These are phyloP conservation scores for Laupala kohalensis DNA, from an alignment of 1,140 invertebrate species.

Conservation along the genomic window DNA sequence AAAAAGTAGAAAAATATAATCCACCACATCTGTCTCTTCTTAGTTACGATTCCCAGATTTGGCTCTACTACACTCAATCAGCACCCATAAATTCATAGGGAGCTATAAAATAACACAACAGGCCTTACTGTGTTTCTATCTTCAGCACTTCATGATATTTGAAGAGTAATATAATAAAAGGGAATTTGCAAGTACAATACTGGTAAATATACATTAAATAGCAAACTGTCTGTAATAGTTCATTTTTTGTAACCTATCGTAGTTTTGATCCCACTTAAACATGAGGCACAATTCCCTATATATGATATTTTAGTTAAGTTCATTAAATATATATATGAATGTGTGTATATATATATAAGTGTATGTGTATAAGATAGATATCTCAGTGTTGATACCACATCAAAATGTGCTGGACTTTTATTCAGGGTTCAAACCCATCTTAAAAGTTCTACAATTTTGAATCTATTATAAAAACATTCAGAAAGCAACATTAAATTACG, in stretches of 20 bases:
- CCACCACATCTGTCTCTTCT: not conserved
- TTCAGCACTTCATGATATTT: not conserved
- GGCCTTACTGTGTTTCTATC: slow-evolving; percentile 1
- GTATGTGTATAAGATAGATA: not conserved
- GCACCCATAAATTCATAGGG: not conserved
- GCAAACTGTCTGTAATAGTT: slow-evolving; percentile 1
- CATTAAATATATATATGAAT: slow-evolving; percentile 1
- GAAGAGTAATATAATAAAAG: not conserved
- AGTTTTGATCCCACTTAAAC: slow-evolving; percentile 12
- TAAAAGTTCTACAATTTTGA: not conserved
- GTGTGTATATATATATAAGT: not conserved
- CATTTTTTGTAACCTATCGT: slow-evolving; percentile 3
- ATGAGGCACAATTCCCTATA: slow-evolving; percentile 14
- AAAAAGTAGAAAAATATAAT: not conserved
- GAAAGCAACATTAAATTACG: not conserved
- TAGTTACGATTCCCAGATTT: not conserved
- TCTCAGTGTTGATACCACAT: not conserved
- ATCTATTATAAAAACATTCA: slow-evolving; percentile 1
- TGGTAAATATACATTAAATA: slow-evolving; percentile 1
- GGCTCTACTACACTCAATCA: not conserved
- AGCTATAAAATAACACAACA: not conserved
- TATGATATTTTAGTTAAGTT: slow-evolving; percentile 3
- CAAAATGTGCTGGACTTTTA: slow-evolving; percentile 4
- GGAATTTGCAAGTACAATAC: not conserved
- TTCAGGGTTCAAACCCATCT: not conserved